phyloP scores from a whole-genome alignment of 2,113 vertebrate species.

The Uropsilus gracilis region DNA sequence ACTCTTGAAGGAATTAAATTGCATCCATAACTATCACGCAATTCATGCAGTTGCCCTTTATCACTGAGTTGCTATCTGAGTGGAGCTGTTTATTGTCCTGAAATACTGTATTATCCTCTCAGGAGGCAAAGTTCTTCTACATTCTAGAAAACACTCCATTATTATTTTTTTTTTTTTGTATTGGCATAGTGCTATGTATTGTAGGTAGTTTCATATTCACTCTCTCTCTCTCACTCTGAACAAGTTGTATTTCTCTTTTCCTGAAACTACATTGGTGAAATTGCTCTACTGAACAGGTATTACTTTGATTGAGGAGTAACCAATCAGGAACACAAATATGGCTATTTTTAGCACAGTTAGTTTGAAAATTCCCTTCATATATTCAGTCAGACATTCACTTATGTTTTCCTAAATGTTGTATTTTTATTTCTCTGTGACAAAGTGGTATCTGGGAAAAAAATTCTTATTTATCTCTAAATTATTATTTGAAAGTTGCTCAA shows the following conservation, averaged over 20 bases:
- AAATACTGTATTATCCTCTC: neutral
- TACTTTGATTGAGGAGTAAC: neutral
- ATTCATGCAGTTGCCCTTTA: neutral
- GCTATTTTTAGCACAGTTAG: neutral
- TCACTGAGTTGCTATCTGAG: neutral
- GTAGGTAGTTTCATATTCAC: neutral
- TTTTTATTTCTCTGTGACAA: neutral
- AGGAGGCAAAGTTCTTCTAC: neutral
- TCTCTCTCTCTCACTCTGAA: neutral
- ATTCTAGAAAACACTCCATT: conserved; percentile 11
- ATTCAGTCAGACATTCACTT: neutral
- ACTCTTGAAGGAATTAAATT: conserved; percentile 46
- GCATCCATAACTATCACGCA: neutral
- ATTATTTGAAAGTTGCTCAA: neutral
- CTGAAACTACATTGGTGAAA: conserved; percentile 20
- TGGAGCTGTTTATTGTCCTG: neutral
- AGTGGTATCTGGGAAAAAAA: neutral
- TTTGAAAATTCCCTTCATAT: neutral
- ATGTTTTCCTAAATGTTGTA: neutral
- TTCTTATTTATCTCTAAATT: neutral
- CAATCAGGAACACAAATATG: neutral
- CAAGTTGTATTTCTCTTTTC: neutral
- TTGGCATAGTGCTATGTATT: neutral
- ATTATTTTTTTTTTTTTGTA: conserved; percentile 2
- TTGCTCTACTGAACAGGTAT: neutral